These are phyloP conservation scores for Oxyscelio sp. DNA, from an alignment of 2,888 invertebrate genomes.

Conservation along the genomic window DNA sequence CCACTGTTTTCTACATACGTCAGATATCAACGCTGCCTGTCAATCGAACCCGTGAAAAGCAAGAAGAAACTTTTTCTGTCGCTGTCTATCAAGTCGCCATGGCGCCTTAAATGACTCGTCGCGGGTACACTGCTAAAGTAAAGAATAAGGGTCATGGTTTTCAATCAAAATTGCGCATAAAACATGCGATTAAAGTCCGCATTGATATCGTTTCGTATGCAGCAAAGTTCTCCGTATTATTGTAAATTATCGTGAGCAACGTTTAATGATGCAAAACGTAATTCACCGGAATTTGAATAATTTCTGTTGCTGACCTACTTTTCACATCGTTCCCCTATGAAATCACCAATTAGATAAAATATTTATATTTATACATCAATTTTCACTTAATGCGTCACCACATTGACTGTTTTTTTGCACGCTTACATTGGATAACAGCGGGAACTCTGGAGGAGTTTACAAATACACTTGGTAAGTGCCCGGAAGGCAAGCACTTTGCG, in stretches of 20 bases:
- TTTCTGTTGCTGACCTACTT: constrained; percentile 51
- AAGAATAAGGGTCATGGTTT: constrained; percentile 45
- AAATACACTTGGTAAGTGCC: constrained; percentile 86
- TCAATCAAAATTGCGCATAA: constrained; percentile 49
- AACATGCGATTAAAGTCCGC: constrained; percentile 10
- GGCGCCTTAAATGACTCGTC: constrained; percentile 50
- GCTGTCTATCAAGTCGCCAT: constrained; percentile 26
- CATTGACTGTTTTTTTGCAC: constrained; percentile 77
- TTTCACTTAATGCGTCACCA: constrained; percentile 71
- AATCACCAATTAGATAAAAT: constrained; percentile 53
- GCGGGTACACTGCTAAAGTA: constrained; percentile 37
- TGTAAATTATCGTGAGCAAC: constrained; percentile 18
- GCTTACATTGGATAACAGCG: constrained; percentile 83
- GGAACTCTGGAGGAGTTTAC: constrained; percentile 86
- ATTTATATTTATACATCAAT: constrained; percentile 61
- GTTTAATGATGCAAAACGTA: constrained; percentile 18
- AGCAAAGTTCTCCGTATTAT: constrained; percentile 1
- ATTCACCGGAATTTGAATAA: constrained; percentile 20
- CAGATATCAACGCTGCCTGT: constrained; percentile 44
- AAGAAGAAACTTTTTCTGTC: constrained; percentile 57
- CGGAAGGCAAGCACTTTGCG: constrained; percentile 70
- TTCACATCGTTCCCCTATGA: constrained; percentile 30
- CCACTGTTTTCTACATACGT: constrained; percentile 29
- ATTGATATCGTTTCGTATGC: constrained; percentile 30
- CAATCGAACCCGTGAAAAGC: constrained; percentile 51